Evolutionary conservation across 2,888 invertebrate genomes (phyloP), one percentile per base, ranked within the genome.

Genomic region (Enchytraeus crypticus): DNA sequence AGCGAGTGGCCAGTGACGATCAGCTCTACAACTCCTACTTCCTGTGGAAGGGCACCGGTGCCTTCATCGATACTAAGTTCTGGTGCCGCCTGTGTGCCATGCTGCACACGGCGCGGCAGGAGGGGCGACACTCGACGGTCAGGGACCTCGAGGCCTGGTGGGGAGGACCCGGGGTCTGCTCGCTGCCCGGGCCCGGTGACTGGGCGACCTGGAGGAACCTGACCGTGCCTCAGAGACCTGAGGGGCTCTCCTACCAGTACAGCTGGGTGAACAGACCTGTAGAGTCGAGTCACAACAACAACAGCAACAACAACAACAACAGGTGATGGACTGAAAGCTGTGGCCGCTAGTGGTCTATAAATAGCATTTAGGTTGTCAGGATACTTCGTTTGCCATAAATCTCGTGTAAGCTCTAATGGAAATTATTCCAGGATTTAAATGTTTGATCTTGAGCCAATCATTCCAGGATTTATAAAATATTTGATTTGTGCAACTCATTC

Each of bases 11-110:
- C 78, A 84, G 85, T 67, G 88, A 96, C 78, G 91, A 93, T 75
- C 85, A 86, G 51, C 83, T 91, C 2, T 96, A 95, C 80, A 95
- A 96, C 80, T 88, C 90, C 30, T 96, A 96, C 79, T 95, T 96
- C 80, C 85, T 85, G 70, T 92, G 92, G 92, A 87, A 91, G 82
- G 90, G 90, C 51, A 92, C 91, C 0, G 96, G 96, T 1, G 89
- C 92, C 78, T 92, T 96, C 77, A 89, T 96, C 73, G 93, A 97
- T 80, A 96, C 96, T 27, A 91, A 86, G 78, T 92, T 91, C 81
- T 91, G 91, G 86, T 93, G 92, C 77, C 86, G 92, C 46, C 83
- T 92, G 62, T 92, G 92, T 79, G 87, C 89, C 45, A 70, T 78
- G 71, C 65, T 74, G 21, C 66, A 69, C 57, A 56, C 45, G 8